phyloP scores from a whole-genome alignment of 2,797 vertebrate species.

The Apogon talboti region DNA sequence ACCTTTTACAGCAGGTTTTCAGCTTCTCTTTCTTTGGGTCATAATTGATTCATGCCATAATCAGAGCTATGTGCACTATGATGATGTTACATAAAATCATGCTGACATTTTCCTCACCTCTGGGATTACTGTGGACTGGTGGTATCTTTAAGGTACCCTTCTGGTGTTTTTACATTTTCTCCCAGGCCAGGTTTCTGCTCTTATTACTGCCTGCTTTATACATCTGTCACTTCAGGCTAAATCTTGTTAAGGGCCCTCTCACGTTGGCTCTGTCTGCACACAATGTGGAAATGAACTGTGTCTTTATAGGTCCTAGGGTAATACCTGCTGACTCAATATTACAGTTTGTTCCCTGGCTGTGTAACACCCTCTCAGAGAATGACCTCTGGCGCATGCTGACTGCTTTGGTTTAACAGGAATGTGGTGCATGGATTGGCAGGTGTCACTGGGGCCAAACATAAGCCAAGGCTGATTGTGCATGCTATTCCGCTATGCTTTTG shows the following conservation, averaged over 20 bases:
- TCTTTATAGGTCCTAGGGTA: conserved; percentile 47
- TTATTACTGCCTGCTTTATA: conserved; percentile 35
- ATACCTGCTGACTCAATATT: conserved; percentile 63
- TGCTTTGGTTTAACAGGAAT: conserved; percentile 72
- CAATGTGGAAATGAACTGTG: conserved; percentile 48
- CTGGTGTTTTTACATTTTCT: conserved; percentile 29
- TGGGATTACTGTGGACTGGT: conserved; percentile 13
- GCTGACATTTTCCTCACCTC: conserved; percentile 22
- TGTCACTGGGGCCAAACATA: conserved; percentile 40
- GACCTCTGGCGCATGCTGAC: conserved; percentile 67
- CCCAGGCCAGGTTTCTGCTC: conserved; percentile 28
- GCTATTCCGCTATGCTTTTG: conserved; percentile 50
- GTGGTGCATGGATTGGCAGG: conserved; percentile 54
- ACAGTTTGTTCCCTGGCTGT: conserved; percentile 47
- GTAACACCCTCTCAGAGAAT: conserved; percentile 52
- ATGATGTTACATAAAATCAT: conserved; percentile 33
- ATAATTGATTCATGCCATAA: conserved; percentile 26
- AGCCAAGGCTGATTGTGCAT: conserved; percentile 70
- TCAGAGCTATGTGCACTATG: conserved; percentile 17
- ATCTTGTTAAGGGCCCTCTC: conserved; percentile 54
- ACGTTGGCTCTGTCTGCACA: conserved; percentile 35
- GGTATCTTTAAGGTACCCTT: conserved; percentile 22
- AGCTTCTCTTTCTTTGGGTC: conserved; percentile 33
- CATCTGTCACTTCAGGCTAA: conserved; percentile 33
- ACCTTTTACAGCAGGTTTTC: conserved; percentile 22